Base-by-base conservation (phyloP, 2,797 vertebrate genomes). In the Clamator glandarius region DNA sequence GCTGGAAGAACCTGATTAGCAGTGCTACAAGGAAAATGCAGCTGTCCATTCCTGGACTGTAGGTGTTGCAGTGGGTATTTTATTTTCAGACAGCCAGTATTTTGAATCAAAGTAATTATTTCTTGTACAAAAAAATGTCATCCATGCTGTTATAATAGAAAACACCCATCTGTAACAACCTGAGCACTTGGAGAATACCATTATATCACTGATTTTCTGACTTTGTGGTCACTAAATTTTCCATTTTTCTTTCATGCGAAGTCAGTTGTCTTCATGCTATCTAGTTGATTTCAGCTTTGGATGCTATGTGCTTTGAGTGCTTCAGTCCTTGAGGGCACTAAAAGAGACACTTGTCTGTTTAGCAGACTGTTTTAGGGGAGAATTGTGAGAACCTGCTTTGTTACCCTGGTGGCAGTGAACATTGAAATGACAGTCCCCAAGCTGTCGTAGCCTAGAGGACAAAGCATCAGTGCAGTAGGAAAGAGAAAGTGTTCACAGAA, bases 51-150 rank as follows among this genome's bases (percentile, higher is more conserved):
- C 10, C 25, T 36, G 26, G 25, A 74, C 62, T 73, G 70, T 80
- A 72, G 83, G 48, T 81, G 46, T 73, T 81, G 48, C 25, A 48
- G 18, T 16, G 76, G 26, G 20, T 76, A 69, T 69, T 82, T 59
- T 55, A 15, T 42, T 91, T 70, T 69, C 74, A 81, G 79, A 33
- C 23, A 81, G 66, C 3, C 70, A 86, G 48, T 29, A 35, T 69
- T 91, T 84, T 84, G 62, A 92, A 89, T 76, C 52, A 69, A 79
- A 85, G 42, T 68, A 86, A 88, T 84, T 86, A 84, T 84, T 70
- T 81, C 77, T 55, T 88, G 19, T 16, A 81, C 15, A 46, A 51
- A 62, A 77, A 77, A 64, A 17, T 66, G 39, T 39, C 66, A 55
- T 36, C 51, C 1, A 0, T 67, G 74, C 81, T 36, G 4, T 55